Evolutionary conservation across 2,888 invertebrate species (phyloP).

Genomic region (Rhogogaster chlorosoma): DNA sequence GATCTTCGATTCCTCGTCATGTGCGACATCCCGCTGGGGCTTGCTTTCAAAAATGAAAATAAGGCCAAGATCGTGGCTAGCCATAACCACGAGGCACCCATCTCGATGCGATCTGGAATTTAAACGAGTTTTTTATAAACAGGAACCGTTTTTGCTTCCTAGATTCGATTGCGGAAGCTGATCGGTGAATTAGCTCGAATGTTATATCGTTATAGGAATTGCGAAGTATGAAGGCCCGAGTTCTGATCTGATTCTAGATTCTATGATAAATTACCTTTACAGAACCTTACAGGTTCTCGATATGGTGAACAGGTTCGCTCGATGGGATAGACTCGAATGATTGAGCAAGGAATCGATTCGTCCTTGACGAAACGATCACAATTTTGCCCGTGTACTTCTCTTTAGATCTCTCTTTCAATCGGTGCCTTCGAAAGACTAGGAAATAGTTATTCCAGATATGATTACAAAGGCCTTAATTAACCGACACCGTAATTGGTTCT

Average conservation of each 20-base stretch:
- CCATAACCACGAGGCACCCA: conserved; percentile 48
- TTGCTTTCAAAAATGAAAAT: neutral
- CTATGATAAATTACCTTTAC: neutral
- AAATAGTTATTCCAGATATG: neutral
- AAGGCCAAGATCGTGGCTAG: conserved; percentile 32
- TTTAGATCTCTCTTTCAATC: conserved; percentile 26
- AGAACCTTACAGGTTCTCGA: neutral
- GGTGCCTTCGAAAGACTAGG: neutral
- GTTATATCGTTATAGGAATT: neutral
- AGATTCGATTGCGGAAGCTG: neutral
- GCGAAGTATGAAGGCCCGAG: neutral
- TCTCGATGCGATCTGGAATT: neutral
- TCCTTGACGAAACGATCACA: neutral
- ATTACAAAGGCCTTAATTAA: too few relatives aligned
- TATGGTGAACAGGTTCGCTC: neutral
- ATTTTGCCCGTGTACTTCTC: neutral
- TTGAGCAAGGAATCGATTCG: conserved; percentile 10
- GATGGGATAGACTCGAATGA: neutral
- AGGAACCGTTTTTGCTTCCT: neutral
- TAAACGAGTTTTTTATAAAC: neutral
- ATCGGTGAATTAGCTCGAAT: neutral
- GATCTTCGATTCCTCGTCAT: conserved; percentile 18
- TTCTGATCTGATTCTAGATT: neutral
- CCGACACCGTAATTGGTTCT: neutral
- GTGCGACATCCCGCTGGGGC: conserved; percentile 39